Evolutionary conservation across 53 echinoderm and acorn worm species (phyloP).

Genomic region (Crossaster papposus): DNA sequence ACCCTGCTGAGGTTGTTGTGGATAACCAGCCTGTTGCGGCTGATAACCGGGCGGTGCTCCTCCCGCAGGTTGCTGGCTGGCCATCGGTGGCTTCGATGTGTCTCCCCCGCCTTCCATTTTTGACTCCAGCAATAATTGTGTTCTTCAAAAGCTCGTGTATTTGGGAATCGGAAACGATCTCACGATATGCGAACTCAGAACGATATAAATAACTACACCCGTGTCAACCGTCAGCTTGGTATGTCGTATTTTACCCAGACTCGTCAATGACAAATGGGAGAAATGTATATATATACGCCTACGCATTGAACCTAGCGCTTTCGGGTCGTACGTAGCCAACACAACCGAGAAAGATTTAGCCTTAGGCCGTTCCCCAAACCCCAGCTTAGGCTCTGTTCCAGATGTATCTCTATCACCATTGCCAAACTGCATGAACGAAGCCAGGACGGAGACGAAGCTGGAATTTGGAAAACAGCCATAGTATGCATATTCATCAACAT

Average conservation of each 20-base stretch:
- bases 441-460: no score
- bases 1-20: not conserved
- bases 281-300: slow-evolving; percentile 11
- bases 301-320: not conserved
- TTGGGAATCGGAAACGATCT: not conserved
- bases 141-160: not conserved
- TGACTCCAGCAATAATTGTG: not conserved
- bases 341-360: no score
- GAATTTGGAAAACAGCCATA: no score
- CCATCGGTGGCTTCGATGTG: not conserved
- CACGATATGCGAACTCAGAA: not conserved
- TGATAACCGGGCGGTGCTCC: not conserved
- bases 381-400: no score
- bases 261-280: not conserved
- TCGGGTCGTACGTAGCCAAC: not conserved
- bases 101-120: not conserved
- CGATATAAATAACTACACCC: not conserved
- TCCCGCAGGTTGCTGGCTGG: not conserved
- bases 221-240: not conserved
- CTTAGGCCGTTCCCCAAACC: no score
- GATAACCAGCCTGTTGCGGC: not conserved
- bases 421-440: no score
- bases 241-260: not conserved
- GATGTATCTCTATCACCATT: no score
- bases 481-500: no score